phyloP scores from a whole-genome alignment of 2,113 vertebrate species.

The Nothobranchius kuhntae region DNA sequence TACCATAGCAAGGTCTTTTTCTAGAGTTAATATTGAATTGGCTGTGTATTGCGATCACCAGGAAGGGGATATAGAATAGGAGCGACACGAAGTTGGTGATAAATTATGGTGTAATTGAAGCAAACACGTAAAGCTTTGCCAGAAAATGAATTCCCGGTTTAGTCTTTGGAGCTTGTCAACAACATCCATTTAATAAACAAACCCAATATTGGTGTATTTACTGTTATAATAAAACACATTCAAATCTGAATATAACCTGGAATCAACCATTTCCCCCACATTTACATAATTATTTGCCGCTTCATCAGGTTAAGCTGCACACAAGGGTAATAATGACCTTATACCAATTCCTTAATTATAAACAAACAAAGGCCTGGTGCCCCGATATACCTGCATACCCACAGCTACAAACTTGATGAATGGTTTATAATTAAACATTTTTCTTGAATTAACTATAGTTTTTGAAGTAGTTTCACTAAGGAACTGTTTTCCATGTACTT shows the following conservation, averaged over 20 bases:
- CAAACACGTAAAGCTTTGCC: not conserved
- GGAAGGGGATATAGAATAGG: constrained; percentile 6
- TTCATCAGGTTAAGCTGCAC: not conserved
- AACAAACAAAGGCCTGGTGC: not conserved
- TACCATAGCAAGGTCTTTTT: too few species aligned
- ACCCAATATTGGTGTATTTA: not conserved
- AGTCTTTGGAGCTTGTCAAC: constrained; percentile 2
- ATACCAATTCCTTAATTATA: constrained; percentile 1
- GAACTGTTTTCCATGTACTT: not conserved
- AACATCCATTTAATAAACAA: not conserved
- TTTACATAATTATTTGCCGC: not conserved
- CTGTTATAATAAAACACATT: not conserved
- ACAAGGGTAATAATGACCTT: constrained; percentile 7
- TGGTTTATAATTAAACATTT: constrained; percentile 11
- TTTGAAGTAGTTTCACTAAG: not conserved
- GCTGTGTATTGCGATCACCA: not conserved
- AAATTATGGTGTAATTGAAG: constrained; percentile 6
- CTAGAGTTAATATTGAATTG: too few species aligned
- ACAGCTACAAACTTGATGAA: constrained; percentile 22
- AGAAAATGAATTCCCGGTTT: not conserved
- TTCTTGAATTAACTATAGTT: not conserved
- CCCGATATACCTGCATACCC: constrained; percentile 7
- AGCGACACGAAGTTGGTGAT: constrained; percentile 13
- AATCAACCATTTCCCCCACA: not conserved
- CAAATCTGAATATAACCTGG: not conserved